Conservation (phyloP, 1,140 invertebrate genomes). For the Pogonomyrmex barbatus region DNA sequence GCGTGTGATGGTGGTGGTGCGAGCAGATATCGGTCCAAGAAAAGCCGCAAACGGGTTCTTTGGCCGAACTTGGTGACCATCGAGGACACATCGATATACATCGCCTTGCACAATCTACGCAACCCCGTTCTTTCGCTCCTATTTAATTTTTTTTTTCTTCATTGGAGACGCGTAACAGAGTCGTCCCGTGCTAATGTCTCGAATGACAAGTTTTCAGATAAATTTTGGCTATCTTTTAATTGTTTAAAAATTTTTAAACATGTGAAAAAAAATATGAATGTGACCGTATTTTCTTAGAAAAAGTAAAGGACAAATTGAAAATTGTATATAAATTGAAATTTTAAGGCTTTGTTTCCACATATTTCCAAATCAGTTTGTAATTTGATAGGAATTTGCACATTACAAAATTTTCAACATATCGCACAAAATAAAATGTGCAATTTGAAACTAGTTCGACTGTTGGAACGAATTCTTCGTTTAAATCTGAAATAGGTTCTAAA, state of each 20-base stretch:
- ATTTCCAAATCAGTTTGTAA: too few relatives aligned
- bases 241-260: neutral
- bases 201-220: neutral
- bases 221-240: neutral
- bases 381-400: too few relatives aligned
- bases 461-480: too few relatives aligned
- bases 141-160: neutral
- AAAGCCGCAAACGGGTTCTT: constrained; percentile 7
- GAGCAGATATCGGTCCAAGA: constrained; percentile 46
- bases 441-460: too few relatives aligned
- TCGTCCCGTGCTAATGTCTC: neutral
- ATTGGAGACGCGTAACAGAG: neutral
- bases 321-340: too few relatives aligned
- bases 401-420: too few relatives aligned
- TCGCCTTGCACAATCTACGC: neutral
- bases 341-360: too few relatives aligned
- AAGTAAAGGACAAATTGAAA: too few relatives aligned
- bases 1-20: neutral
- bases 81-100: neutral
- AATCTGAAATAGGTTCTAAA: too few relatives aligned
- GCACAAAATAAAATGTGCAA: too few relatives aligned
- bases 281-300: neutral
- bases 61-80: constrained; percentile 22
- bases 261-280: neutral
- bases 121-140: neutral